Base-by-base conservation (phyloP, 2,797 vertebrate genomes). In the Poeciliopsis infans region DNA sequence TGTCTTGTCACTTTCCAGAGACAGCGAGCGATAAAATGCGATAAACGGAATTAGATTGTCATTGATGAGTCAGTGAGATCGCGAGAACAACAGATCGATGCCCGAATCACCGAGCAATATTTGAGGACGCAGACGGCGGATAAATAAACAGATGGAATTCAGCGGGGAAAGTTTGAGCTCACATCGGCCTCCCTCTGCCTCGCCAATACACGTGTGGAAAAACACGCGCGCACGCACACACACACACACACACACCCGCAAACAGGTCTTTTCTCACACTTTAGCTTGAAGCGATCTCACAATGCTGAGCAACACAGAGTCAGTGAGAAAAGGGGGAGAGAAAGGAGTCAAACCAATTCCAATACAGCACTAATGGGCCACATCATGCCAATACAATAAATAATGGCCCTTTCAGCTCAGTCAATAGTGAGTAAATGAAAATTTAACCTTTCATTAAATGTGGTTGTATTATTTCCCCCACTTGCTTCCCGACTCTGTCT, bases 371-470 rank as follows among this genome's bases (percentile, higher is more conserved):
- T 96, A 96, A 96, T 96, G 96, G 95, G 93, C 95, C 96, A 96
- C 95, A 96, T 96, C 96, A 93, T 96, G 96, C 95, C 95, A 96
- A 96, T 96, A 96, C 94, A 96, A 95, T 96, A 96, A 96, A 96
- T 95, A 96, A 96, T 96, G 95, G 93, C 93, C 95, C 95, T 95
- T 95, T 95, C 95, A 95, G 92, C 94, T 95, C 94, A 95, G 94
- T 96, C 95, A 94, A 96, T 96, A 96, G 94, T 95, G 95, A 95
- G 95, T 95, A 96, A 95, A 95, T 96, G 95, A 96, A 96, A 96
- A 96, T 93, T 93, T 96, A 96, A 96, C 96, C 95, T 96, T 96
- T 96, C 95, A 96, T 95, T 96, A 96, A 96, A 96, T 94, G 94
- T 91, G 93, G 92, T 94, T 91, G 88, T 95, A 94, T 95, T 95